Evolutionary conservation across 2,113 vertebrate genomes (phyloP).

Genomic region (Actenoides lindsayi): DNA sequence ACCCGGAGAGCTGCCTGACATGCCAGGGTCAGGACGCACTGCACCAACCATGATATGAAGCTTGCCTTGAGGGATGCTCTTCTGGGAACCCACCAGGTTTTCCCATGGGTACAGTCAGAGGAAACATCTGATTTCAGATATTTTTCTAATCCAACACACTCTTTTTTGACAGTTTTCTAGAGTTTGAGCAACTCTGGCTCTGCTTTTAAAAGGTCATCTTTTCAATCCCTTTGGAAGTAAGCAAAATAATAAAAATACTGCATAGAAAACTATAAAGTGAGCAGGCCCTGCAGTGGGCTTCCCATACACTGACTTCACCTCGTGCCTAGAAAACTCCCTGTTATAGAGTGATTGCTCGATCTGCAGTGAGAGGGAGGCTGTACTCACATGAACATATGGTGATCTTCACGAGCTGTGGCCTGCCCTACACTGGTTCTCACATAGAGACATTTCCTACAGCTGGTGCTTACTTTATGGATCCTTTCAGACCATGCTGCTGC

Average conservation of each 20-base stretch:
- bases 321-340: neutral
- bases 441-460: neutral
- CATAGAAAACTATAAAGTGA: neutral
- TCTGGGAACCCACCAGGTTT: neutral
- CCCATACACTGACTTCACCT: neutral
- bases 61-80: neutral
- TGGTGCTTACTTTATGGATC: neutral
- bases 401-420: fast-evolving
- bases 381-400: fast-evolving
- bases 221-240: neutral
- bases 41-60: too few relatives aligned
- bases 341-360: neutral
- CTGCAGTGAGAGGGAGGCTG: neutral
- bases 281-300: neutral
- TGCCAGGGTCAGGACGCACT: neutral
- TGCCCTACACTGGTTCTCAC: neutral
- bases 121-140: neutral
- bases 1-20: too few relatives aligned
- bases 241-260: neutral
- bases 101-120: neutral
- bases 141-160: neutral
- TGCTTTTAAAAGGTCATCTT: neutral
- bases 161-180: neutral
- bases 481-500: neutral
- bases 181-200: neutral